Conservation (phyloP, 1,140 invertebrate species). For the Drosophila ironensis region DNA sequence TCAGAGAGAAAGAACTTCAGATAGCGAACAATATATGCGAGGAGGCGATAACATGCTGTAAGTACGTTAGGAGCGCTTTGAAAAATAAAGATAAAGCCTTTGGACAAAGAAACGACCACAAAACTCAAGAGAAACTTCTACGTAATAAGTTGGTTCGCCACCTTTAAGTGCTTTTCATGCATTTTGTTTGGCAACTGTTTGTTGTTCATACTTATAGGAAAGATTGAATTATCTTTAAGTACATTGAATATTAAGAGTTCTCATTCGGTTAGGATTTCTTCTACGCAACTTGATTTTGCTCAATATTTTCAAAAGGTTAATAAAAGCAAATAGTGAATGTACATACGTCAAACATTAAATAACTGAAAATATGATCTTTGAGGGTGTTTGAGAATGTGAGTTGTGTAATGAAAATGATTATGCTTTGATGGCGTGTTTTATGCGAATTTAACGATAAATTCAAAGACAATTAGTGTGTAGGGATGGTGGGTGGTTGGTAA, state of each 20-base stretch:
- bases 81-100: conserved; percentile 66
- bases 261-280: conserved; percentile 54
- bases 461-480: conserved; percentile 66
- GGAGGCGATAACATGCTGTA: conserved; percentile 58
- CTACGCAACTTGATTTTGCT: conserved; percentile 51
- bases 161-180: conserved; percentile 78
- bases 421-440: conserved; percentile 19
- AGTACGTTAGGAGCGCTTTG: conserved; percentile 63
- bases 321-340: conserved; percentile 72
- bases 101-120: conserved; percentile 68
- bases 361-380: conserved; percentile 25
- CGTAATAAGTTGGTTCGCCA: conserved; percentile 67
- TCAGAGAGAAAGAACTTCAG: conserved; percentile 1
- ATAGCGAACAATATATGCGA: conserved; percentile 15
- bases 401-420: conserved; percentile 2
- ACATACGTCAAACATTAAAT: conserved; percentile 58
- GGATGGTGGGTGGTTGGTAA: conserved; percentile 30
- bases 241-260: conserved; percentile 39
- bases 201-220: neutral
- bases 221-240: too few species aligned
- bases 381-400: conserved; percentile 12
- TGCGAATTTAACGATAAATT: conserved; percentile 69
- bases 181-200: conserved; percentile 52
- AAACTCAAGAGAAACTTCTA: conserved; percentile 69
- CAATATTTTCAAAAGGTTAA: conserved; percentile 39